These are phyloP conservation scores for Acrocephalus arundinaceus DNA, from an alignment of 2,113 vertebrate species.

Conservation along the genomic window DNA sequence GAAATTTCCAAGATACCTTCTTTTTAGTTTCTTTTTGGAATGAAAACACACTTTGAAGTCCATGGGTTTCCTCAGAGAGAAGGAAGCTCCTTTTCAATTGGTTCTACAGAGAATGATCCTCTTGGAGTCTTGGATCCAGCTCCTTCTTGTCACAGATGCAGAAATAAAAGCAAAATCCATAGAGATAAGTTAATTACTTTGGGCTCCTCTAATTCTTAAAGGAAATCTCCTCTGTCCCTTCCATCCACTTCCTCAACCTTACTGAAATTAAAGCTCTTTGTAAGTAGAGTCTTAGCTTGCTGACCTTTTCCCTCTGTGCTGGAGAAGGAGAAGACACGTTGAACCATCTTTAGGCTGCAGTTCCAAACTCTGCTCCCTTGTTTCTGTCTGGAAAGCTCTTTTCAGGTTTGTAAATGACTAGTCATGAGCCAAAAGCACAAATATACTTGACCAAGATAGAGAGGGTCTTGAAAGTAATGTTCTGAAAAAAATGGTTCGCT, in stretches of 20 bases:
- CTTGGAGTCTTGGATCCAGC: background rate
- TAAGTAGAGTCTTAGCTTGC: background rate
- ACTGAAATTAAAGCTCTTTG: background rate
- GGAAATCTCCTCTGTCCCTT: background rate
- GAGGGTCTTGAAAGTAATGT: background rate
- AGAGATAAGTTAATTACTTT: background rate
- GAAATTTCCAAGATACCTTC: background rate
- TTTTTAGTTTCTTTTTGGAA: background rate
- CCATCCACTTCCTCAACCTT: background rate
- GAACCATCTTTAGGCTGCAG: background rate
- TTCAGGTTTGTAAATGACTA: background rate
- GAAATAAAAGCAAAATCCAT: background rate
- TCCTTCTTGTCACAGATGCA: background rate
- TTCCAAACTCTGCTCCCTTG: background rate
- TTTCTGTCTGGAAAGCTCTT: background rate
- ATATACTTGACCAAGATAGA: background rate
- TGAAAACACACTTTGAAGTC: background rate
- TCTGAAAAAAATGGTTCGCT: background rate
- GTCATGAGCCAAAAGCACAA: background rate
- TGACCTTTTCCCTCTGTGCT: background rate
- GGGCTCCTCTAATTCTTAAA: background rate
- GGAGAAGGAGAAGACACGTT: background rate
- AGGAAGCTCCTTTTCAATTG: background rate
- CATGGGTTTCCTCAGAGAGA: background rate
- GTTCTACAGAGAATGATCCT: background rate